These are phyloP conservation scores for Sebastes variabilis DNA, from an alignment of 2,797 vertebrate species.

Conservation along the genomic window DNA sequence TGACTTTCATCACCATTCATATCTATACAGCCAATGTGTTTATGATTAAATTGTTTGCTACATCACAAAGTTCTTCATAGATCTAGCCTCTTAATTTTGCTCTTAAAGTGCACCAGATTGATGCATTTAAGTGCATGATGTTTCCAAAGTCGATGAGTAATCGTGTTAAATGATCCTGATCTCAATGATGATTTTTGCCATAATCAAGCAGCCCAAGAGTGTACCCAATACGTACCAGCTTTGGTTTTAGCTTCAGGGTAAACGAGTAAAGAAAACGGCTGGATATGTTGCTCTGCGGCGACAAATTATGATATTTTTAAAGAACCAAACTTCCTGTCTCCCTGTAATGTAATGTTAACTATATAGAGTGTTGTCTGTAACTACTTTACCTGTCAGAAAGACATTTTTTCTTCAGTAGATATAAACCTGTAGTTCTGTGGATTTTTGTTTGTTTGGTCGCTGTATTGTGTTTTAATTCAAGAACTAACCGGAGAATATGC, in stretches of 20 bases:
- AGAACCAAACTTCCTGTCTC: neutral
- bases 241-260: neutral
- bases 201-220: neutral
- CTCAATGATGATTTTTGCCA: too few species aligned
- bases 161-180: too few species aligned
- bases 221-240: neutral
- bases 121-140: too few species aligned
- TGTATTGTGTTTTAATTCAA: neutral
- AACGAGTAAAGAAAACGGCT: rapidly evolving
- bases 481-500: neutral
- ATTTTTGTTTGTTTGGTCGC: neutral
- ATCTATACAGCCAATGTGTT: too few species aligned
- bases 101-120: too few species aligned
- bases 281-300: neutral
- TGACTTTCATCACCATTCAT: too few species aligned
- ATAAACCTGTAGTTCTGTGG: neutral
- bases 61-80: neutral
- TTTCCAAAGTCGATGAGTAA: too few species aligned
- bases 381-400: neutral
- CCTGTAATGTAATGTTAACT: neutral
- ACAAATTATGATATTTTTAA: neutral
- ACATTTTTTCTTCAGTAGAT: neutral
- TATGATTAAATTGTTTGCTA: too few species aligned
- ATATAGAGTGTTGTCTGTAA: neutral
- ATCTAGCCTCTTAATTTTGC: too few species aligned